Evolutionary conservation across 2,113 vertebrate genomes (phyloP).

Genomic region (Ceratotherium simum): DNA sequence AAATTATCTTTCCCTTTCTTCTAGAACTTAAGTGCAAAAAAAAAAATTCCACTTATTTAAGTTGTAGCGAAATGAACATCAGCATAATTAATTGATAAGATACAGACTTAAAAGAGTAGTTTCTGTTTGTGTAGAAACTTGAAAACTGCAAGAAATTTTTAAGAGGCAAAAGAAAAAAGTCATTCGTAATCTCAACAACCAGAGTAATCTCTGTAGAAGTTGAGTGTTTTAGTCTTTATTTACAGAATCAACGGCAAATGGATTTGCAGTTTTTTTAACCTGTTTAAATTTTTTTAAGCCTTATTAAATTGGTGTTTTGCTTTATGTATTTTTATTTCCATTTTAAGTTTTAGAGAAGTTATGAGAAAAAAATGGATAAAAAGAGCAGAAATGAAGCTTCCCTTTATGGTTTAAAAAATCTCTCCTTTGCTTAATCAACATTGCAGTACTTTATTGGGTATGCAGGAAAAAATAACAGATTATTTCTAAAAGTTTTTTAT

Average conservation of each 20-base stretch:
- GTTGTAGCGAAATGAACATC: not conserved
- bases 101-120: not conserved
- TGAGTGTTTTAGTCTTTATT: not conserved
- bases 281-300: not conserved
- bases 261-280: not conserved
- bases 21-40: not conserved
- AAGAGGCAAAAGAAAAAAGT: not conserved
- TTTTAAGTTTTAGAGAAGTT: constrained; percentile 53
- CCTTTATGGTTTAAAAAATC: not conserved
- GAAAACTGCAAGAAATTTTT: not conserved
- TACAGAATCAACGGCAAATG: not conserved
- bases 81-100: not conserved
- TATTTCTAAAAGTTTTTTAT: not conserved
- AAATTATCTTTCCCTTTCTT: not conserved
- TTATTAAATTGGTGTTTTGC: not conserved
- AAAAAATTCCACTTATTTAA: not conserved
- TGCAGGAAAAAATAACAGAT: not conserved
- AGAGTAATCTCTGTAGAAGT: not conserved
- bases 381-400: not conserved
- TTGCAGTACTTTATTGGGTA: not conserved
- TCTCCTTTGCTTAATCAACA: not conserved
- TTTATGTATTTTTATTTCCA: constrained; percentile 19
- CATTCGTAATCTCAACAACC: not conserved
- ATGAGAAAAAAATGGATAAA: not conserved
- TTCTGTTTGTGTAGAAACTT: not conserved